Evolutionary conservation across 2,113 vertebrate species (phyloP).

Genomic region (Sarotherodon lohbergeri): DNA sequence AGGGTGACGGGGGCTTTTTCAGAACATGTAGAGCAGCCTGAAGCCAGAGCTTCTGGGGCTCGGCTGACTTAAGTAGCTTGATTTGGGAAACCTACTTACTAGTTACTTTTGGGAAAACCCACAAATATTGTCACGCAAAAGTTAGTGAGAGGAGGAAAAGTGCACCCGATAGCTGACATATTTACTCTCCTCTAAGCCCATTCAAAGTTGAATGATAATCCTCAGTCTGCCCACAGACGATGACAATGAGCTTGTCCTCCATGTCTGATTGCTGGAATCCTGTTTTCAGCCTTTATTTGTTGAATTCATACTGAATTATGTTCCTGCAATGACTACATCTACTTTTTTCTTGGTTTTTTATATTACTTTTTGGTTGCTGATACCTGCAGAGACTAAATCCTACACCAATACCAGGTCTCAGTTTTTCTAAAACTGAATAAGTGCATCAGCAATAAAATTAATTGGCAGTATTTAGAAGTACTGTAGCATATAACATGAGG

Average conservation of each 20-base stretch:
- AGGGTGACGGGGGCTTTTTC: accelerated
- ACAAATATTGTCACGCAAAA: not conserved
- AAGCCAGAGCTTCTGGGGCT: not conserved
- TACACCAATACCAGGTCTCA: not conserved
- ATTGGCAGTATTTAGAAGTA: not conserved
- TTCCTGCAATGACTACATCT: not conserved
- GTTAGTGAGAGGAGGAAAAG: not conserved
- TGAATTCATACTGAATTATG: not conserved
- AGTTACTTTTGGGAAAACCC: not conserved
- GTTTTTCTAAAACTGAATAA: not conserved
- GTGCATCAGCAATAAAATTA: not conserved
- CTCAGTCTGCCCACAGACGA: not conserved
- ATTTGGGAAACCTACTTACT: not conserved
- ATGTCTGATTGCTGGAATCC: not conserved
- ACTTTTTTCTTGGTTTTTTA: not conserved
- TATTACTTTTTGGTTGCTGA: not conserved
- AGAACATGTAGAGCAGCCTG: not conserved
- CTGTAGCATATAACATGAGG: not conserved
- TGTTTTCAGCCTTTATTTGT: not conserved
- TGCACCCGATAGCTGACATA: not conserved
- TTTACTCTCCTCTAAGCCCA: not conserved
- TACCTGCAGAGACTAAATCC: not conserved
- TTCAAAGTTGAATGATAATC: not conserved
- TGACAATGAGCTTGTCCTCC: not conserved
- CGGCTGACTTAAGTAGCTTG: not conserved